Base-by-base conservation (phyloP, 53 echinoderm and acorn worm genomes). In the Arbacia lixula region DNA sequence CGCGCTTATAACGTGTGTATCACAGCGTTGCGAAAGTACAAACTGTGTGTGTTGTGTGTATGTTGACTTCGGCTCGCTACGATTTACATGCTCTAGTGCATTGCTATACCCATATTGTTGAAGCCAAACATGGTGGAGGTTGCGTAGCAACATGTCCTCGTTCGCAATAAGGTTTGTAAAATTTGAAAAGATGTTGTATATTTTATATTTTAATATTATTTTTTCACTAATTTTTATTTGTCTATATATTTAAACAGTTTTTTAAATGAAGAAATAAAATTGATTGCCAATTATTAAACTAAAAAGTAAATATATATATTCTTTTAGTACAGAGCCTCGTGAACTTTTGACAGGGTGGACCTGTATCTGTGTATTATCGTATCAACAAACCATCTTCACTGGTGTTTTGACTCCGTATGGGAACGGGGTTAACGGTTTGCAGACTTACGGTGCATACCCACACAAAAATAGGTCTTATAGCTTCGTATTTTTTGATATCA, bases 61-160 rank as follows among this genome's bases (percentile, higher is more conserved):
- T 28, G 43, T 42, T 68, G 35, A 40, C 27, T n/a, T n/a, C n/a
- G n/a, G 29, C 43, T 20, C 36, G 12, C 43, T 26, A 41, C 12
- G 40, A 3, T 38, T 38, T 41, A 57, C 57, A 57, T 6, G 22
- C 5, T 27, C 12, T 43, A 41, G 27, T 42, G 39, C 37, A 69
- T 42, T 43, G 43, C 1, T 0, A 17, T 24, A 0, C 41, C 12
- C 28, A 12, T 26, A 42, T 41, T 64, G 41, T 69, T 69, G 69
- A 42, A 43, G 69, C 40, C 69, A 27, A 69, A 69, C 69, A 43
- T 39, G 69, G 69, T 41, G 40, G 14, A 25, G 41, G 69, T 69
- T 69, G 69, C 69, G 29, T 69, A 46, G 69, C 27, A 4, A 69
- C 69, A 3, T 1, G 43, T 16, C 41, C 69, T 69, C 69, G 69